A percentile compares a stretch with the other conserved stretches of the same genome.
Evolutionary conservation across 2,113 vertebrate species (phyloP).

Genomic region (Erpornis zantholeuca): DNA sequence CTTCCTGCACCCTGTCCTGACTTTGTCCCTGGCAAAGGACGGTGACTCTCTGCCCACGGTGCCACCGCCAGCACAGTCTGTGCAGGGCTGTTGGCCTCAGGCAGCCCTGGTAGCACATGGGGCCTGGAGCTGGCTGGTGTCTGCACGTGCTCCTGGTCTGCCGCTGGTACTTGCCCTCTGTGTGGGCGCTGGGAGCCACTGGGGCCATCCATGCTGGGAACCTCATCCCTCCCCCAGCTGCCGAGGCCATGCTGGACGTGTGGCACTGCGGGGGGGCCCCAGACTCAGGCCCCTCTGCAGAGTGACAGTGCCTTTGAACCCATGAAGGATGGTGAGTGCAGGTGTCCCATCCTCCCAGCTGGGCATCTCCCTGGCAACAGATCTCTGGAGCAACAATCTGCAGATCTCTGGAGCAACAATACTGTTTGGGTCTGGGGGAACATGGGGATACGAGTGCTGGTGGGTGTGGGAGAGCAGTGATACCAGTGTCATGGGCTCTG

Average conservation of each 20-base stretch:
- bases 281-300: neutral
- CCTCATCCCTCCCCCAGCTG: neutral
- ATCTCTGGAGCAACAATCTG: neutral
- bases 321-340: neutral
- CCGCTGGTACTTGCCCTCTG: neutral
- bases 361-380: too few relatives aligned
- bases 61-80: accelerated
- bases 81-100: accelerated
- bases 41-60: accelerated
- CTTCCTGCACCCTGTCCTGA: neutral
- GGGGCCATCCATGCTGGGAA: accelerated
- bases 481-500: neutral
- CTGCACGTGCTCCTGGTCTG: neutral
- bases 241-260: accelerated
- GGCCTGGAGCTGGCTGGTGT: neutral
- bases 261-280: neutral
- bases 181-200: accelerated
- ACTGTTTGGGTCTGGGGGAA: neutral
- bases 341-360: neutral
- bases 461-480: neutral
- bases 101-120: accelerated
- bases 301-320: neutral
- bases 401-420: neutral
- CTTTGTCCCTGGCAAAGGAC: neutral
- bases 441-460: neutral